phyloP scores from a whole-genome alignment of 2,888 invertebrate species.

The Baronia brevicornis region DNA sequence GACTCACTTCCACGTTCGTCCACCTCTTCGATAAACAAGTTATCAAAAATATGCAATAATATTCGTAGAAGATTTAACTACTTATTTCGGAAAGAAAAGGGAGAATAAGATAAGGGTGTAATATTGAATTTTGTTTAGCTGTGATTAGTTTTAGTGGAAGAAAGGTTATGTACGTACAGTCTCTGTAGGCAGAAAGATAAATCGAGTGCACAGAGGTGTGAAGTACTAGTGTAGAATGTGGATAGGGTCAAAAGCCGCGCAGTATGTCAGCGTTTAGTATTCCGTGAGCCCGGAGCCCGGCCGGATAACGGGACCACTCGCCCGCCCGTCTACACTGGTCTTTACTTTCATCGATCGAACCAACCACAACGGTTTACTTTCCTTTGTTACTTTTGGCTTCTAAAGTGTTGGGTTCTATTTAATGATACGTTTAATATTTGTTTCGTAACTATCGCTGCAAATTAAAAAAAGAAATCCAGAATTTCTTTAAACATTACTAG shows the following conservation, averaged over 20 bases:
- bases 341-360: constrained; percentile 74
- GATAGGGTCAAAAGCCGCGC: constrained; percentile 74
- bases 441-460: constrained; percentile 10
- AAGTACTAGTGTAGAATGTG: constrained; percentile 70
- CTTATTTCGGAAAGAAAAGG: too few relatives aligned
- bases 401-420: constrained; percentile 32
- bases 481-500: too few relatives aligned
- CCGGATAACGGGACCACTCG: constrained; percentile 62
- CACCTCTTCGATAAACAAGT: too few relatives aligned
- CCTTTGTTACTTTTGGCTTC: constrained; percentile 66
- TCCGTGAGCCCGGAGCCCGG: constrained; percentile 62
- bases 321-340: constrained; percentile 60
- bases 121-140: too few relatives aligned
- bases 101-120: constrained; percentile 2
- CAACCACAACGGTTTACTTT: constrained; percentile 69
- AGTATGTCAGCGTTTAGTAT: constrained; percentile 75
- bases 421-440: constrained; percentile 13
- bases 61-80: too few relatives aligned
- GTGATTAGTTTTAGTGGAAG: constrained; percentile 7
- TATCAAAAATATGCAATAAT: too few relatives aligned
- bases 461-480: too few relatives aligned
- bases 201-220: constrained; percentile 54
- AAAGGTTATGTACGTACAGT: constrained; percentile 21
- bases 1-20: too few relatives aligned
- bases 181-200: constrained; percentile 22